phyloP scores from a whole-genome alignment of 2,113 vertebrate species.

The Pavo muticus region DNA sequence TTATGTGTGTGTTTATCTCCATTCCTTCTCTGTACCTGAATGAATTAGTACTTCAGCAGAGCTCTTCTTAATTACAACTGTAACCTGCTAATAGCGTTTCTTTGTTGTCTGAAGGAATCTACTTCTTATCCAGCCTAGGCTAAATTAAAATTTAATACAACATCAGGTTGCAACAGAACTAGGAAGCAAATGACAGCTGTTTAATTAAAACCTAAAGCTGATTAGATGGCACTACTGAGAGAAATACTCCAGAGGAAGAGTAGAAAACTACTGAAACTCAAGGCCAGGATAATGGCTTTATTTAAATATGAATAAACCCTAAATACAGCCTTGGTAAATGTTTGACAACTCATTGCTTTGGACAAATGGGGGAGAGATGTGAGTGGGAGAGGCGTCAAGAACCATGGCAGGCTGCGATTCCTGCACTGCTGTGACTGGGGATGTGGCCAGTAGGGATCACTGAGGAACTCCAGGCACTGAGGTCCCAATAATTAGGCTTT shows the following conservation, averaged over 20 bases:
- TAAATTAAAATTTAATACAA: constrained; percentile 81
- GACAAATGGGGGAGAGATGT: constrained; percentile 3
- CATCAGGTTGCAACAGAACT: constrained; percentile 75
- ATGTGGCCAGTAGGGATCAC: not conserved
- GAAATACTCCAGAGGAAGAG: constrained; percentile 72
- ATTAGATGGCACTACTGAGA: constrained; percentile 71
- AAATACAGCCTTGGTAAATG: constrained; percentile 14
- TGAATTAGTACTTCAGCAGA: constrained; percentile 60
- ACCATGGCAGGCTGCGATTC: not conserved
- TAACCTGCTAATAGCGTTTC: constrained; percentile 72
- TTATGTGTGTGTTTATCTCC: not conserved
- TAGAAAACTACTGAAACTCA: constrained; percentile 65
- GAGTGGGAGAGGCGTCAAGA: not conserved
- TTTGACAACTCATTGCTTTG: constrained; percentile 58
- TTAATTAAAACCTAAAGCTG: constrained; percentile 79
- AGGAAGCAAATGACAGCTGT: constrained; percentile 78
- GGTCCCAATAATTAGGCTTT: not conserved
- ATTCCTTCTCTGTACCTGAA: constrained; percentile 15
- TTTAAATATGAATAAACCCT: constrained; percentile 69
- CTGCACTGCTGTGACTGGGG: not conserved
- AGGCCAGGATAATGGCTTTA: constrained; percentile 62
- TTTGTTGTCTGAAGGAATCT: constrained; percentile 75
- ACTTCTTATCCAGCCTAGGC: constrained; percentile 69
- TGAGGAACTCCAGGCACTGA: not conserved
- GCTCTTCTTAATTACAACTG: constrained; percentile 73